phyloP scores from a whole-genome alignment of 2,113 vertebrate genomes.

The Riparia riparia region DNA sequence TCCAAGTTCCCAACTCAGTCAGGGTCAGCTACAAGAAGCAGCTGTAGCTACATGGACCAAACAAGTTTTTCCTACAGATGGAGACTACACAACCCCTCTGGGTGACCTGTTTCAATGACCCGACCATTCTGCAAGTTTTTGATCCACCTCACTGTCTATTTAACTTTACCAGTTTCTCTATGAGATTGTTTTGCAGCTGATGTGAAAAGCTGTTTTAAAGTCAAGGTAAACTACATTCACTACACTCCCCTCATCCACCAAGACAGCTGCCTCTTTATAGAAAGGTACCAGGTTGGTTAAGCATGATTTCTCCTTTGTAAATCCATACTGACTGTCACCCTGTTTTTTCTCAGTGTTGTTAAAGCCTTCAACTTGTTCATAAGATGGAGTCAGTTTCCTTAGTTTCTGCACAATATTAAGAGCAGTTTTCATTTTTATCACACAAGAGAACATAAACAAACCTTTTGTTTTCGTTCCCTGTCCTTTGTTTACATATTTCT shows the following conservation, averaged over 20 bases:
- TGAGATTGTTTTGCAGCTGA: not conserved
- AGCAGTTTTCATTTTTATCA: too few relatives aligned
- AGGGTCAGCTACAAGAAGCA: not conserved
- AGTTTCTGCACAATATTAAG: too few relatives aligned
- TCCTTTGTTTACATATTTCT: too few relatives aligned
- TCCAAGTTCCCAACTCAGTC: not conserved
- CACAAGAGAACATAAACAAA: too few relatives aligned
- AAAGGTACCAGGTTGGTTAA: not conserved
- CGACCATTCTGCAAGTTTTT: not conserved
- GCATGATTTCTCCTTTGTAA: not conserved
- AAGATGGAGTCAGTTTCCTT: too few relatives aligned
- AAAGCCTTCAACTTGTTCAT: too few relatives aligned
- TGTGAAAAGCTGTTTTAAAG: not conserved
- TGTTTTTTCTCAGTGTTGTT: too few relatives aligned
- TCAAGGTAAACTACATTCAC: not conserved
- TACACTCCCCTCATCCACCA: not conserved
- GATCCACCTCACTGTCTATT: not conserved
- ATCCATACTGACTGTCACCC: not conserved
- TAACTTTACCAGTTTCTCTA: not conserved
- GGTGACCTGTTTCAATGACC: not conserved
- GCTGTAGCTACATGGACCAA: not conserved
- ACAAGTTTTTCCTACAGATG: not conserved
- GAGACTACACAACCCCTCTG: not conserved
- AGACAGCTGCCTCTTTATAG: not conserved
- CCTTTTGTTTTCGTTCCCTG: too few relatives aligned